Base-by-base conservation (phyloP, 1,140 invertebrate species). In the Conus ventricosus region DNA sequence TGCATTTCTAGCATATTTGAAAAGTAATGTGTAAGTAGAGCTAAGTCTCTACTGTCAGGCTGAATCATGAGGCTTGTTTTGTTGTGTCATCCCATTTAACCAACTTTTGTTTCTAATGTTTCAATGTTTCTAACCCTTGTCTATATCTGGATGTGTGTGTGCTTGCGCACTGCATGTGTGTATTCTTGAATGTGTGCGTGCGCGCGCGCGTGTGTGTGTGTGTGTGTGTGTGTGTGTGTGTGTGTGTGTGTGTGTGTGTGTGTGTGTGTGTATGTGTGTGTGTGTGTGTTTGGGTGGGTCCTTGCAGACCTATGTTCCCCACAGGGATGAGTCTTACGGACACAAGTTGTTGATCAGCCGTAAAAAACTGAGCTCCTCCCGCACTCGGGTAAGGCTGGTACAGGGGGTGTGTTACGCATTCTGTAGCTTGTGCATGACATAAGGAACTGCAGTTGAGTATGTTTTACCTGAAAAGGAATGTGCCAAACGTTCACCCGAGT, bases 301-400 rank as follows among this genome's bases (percentile, higher is more conserved):
- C 80, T 78, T 87, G 71, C 85, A 87, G 85, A 87, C 71, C 27
- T 87, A 87, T 51, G 25, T 78, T 57, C 85, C 85, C 54, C 67
- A 87, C 75, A 87, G 85, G 54, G 75, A 78, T 80, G 85, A 87
- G 5, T 13, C 53, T 25, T 87, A 80, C 25, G 75, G 71, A 57
- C 71, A 87, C 71, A 85, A 85, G 57, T 84, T 86, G 80, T 86
- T 84, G 23, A 85, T 85, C 54, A 87, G 85, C 51, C 71, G 90
- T 67, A 90, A 90, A 81, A 90, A 86, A 88, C 84, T 89, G 51
- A 86, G 90, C 51, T 83, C 88, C 53, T 86, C 88, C 3, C 86
- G 90, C 25, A 84, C 90, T 81, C 83, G 88, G 83, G 90, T 90
- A 89, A 78, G 90, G 13, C 17, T 8, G 39, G 39, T 23, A n/a